A percentile compares a stretch with the other conserved stretches of the same genome.
These are phyloP conservation scores for Asbolus verrucosus DNA, from an alignment of 1,140 invertebrate species.

Conservation along the genomic window DNA sequence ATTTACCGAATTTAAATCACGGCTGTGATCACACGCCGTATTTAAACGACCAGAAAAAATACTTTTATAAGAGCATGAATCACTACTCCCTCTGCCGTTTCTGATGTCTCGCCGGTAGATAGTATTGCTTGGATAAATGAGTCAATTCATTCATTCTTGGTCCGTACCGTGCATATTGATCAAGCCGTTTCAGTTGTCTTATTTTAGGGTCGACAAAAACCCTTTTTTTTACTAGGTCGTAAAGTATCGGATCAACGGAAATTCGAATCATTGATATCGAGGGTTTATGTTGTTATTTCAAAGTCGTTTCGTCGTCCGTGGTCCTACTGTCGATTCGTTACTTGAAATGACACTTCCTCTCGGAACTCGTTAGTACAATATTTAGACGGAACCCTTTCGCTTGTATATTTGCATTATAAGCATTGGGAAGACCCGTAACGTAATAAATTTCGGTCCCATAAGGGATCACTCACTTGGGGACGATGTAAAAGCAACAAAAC, in stretches of 20 bases:
- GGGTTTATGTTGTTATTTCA: constrained; percentile 9
- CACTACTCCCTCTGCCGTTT: too few species aligned
- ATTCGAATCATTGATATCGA: constrained; percentile 30
- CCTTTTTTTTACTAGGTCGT: constrained; percentile 26
- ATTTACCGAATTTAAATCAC: constrained; percentile 14
- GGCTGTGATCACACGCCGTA: too few species aligned
- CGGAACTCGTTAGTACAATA: constrained; percentile 19
- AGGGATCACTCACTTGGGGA: constrained; percentile 26
- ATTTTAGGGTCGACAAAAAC: not conserved
- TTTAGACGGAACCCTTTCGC: constrained; percentile 26
- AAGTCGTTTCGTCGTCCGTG: constrained; percentile 3
- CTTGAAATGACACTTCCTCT: constrained; percentile 9
- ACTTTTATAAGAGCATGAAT: too few species aligned
- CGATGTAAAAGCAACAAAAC: constrained; percentile 23
- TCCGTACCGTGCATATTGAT: constrained; percentile 48
- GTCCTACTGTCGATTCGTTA: constrained; percentile 10
- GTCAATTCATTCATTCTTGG: constrained; percentile 40
- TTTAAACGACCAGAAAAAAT: too few species aligned
- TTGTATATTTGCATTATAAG: constrained; percentile 26
- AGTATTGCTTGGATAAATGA: constrained; percentile 36
- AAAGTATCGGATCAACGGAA: constrained; percentile 29
- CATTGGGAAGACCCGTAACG: constrained; percentile 4
- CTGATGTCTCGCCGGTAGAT: constrained; percentile 20
- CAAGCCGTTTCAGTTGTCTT: constrained; percentile 31
- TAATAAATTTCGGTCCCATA: constrained; percentile 8